Evolutionary conservation across 2,888 invertebrate species (phyloP).

Genomic region (Pammene fasciana): DNA sequence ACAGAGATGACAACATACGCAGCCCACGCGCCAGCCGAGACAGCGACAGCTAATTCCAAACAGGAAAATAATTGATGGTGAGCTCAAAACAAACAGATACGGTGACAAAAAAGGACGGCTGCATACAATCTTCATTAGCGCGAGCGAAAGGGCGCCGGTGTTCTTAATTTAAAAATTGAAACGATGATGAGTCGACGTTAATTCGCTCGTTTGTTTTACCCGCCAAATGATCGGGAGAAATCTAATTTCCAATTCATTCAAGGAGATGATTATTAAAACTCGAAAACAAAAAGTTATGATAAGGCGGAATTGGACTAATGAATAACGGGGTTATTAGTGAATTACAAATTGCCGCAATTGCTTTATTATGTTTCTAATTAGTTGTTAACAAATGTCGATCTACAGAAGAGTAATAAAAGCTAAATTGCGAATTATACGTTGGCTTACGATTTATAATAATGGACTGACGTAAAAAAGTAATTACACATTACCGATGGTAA

Average conservation of each 20-base stretch:
- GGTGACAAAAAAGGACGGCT: constrained; percentile 80
- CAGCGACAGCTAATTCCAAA: constrained; percentile 75
- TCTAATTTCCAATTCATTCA: constrained; percentile 70
- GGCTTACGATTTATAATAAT: constrained; percentile 43
- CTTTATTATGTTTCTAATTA: constrained; percentile 65
- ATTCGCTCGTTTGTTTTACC: constrained; percentile 59
- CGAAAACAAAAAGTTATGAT: constrained; percentile 72
- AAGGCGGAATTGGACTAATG: constrained; percentile 67
- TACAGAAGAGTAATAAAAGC: constrained; percentile 28
- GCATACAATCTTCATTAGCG: constrained; percentile 76
- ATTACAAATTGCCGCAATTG: constrained; percentile 67
- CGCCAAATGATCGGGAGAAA: constrained; percentile 59
- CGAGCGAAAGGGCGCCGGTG: constrained; percentile 66
- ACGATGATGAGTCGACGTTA: constrained; percentile 75
- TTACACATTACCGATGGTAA: constrained; percentile 19
- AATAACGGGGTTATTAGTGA: constrained; percentile 71
- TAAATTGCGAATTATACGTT: constrained; percentile 26
- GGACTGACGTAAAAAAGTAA: constrained; percentile 29
- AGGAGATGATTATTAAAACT: constrained; percentile 69
- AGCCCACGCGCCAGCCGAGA: constrained; percentile 52
- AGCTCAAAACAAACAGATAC: constrained; percentile 82
- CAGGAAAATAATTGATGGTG: constrained; percentile 80
- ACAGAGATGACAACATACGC: constrained; percentile 58
- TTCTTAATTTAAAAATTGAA: constrained; percentile 70
- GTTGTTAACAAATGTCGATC: constrained; percentile 49